Percentiles rank a stretch among this genome's conserved stretches.
These are phyloP conservation scores for Caradrina clavipalpis DNA, from an alignment of 2,888 invertebrate genomes.

Conservation along the genomic window DNA sequence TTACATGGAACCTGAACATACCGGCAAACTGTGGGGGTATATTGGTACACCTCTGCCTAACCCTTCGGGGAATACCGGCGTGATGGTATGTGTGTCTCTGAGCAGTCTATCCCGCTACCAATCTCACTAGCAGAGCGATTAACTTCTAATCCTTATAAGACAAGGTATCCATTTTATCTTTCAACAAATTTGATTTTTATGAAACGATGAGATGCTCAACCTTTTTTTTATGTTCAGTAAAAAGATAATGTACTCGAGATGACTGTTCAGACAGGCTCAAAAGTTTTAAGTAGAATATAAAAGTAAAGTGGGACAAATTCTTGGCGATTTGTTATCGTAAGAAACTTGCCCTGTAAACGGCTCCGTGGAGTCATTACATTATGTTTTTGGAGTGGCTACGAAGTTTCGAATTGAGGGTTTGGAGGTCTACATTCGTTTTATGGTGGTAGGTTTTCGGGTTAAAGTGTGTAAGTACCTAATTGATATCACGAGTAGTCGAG, in stretches of 20 bases:
- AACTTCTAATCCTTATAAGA: background rate
- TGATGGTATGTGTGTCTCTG: too few species aligned
- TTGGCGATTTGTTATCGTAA: conserved; percentile 73
- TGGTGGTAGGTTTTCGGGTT: background rate
- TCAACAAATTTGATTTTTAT: conserved; percentile 39
- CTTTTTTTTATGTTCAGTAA: conserved; percentile 60
- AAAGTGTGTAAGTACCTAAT: too few species aligned
- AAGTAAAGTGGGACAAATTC: conserved; percentile 64
- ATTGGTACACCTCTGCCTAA: too few species aligned
- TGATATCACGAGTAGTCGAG: too few species aligned
- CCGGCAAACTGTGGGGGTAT: too few species aligned
- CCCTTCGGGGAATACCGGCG: too few species aligned
- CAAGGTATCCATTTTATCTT: conserved; percentile 11
- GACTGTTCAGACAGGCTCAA: conserved; percentile 48
- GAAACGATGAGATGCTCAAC: conserved; percentile 40
- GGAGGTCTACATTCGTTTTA: background rate
- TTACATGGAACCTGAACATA: too few species aligned
- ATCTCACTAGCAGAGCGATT: background rate
- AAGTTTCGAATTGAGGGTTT: conserved; percentile 24
- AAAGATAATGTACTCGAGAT: conserved; percentile 59
- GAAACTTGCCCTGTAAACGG: conserved; percentile 72
- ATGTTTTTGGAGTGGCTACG: conserved; percentile 52
- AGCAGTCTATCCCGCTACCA: too few species aligned
- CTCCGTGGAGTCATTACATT: conserved; percentile 71
- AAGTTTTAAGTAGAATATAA: conserved; percentile 66